These are phyloP conservation scores for Anguilla marmorata DNA, from an alignment of 2,797 vertebrate genomes.

Conservation along the genomic window DNA sequence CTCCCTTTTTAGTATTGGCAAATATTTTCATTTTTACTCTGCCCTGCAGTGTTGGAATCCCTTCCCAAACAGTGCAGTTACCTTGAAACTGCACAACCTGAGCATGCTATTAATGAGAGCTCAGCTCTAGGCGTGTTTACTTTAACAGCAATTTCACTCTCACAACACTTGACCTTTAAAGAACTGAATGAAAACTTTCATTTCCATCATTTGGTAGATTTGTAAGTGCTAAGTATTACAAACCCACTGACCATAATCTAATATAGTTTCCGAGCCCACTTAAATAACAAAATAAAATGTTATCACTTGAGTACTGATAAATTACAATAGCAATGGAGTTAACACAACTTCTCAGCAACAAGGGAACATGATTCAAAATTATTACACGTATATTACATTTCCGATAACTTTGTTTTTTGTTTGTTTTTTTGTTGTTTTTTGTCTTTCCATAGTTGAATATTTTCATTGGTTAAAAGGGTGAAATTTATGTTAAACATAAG, in stretches of 20 bases:
- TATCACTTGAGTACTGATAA: conserved; percentile 31
- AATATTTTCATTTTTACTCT: not conserved
- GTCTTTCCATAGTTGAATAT: not conserved
- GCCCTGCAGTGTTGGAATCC: not conserved
- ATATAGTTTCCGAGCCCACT: conserved; percentile 28
- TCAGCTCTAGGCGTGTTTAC: not conserved
- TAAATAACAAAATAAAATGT: conserved; percentile 32
- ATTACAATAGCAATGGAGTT: conserved; percentile 28
- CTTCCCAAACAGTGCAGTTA: conserved; percentile 15
- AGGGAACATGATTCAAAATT: conserved; percentile 27
- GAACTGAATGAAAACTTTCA: conserved; percentile 33
- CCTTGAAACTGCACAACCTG: conserved; percentile 1
- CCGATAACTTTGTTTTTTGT: not conserved
- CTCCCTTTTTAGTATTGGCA: not conserved
- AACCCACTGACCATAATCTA: conserved; percentile 22
- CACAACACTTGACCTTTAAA: conserved; percentile 41
- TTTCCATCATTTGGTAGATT: conserved; percentile 29
- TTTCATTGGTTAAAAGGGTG: conserved; percentile 16
- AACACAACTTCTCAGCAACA: conserved; percentile 29
- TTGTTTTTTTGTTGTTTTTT: not conserved
- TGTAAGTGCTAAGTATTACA: conserved; percentile 26
- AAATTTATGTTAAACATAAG: conserved; percentile 19
- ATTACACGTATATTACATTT: conserved; percentile 23
- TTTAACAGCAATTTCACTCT: conserved; percentile 1
- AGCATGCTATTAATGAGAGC: not conserved